Conservation (phyloP, 2,797 vertebrate genomes). For the Oryzias sinensis region DNA sequence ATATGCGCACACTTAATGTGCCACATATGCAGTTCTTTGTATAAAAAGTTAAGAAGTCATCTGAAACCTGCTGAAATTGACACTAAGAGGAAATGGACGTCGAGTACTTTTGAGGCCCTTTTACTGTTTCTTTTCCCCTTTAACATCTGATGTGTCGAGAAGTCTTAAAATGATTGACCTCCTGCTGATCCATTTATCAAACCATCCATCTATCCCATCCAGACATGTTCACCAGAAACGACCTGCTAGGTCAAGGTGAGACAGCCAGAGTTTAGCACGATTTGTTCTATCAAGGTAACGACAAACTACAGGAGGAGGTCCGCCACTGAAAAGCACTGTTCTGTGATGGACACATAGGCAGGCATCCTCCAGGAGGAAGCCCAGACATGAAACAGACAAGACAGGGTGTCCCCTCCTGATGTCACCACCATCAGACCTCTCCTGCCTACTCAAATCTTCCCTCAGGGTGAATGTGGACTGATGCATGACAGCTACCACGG, state of each 20-base stretch:
- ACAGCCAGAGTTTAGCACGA: slow-evolving; percentile 58
- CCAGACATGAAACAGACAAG: slow-evolving; percentile 73
- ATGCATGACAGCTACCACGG: slow-evolving; percentile 70
- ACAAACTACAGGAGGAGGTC: slow-evolving; percentile 59
- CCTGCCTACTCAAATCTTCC: slow-evolving; percentile 69
- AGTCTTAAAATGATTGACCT: slow-evolving; percentile 44
- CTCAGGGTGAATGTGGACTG: slow-evolving; percentile 74
- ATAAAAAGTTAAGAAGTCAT: slow-evolving; percentile 41
- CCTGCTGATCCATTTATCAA: slow-evolving; percentile 53
- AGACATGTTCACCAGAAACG: slow-evolving; percentile 48
- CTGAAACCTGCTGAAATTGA: slow-evolving; percentile 57
- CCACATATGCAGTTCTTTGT: slow-evolving; percentile 36
- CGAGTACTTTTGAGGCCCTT: slow-evolving; percentile 36
- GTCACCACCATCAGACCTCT: slow-evolving; percentile 71
- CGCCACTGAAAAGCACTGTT: slow-evolving; percentile 48
- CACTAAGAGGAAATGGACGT: slow-evolving; percentile 44
- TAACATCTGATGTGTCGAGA: slow-evolving; percentile 53
- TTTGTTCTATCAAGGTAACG: slow-evolving; percentile 59
- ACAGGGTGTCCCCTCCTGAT: slow-evolving; percentile 75
- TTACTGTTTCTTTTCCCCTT: slow-evolving; percentile 54
- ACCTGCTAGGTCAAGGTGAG: slow-evolving; percentile 70
- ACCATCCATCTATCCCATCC: slow-evolving; percentile 40
- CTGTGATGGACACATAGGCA: slow-evolving; percentile 63
- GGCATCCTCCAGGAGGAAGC: slow-evolving; percentile 65
- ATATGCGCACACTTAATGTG: slow-evolving; percentile 56